These are phyloP conservation scores for Dicrostonyx torquatus DNA, from an alignment of 2,797 vertebrate species.

Conservation along the genomic window DNA sequence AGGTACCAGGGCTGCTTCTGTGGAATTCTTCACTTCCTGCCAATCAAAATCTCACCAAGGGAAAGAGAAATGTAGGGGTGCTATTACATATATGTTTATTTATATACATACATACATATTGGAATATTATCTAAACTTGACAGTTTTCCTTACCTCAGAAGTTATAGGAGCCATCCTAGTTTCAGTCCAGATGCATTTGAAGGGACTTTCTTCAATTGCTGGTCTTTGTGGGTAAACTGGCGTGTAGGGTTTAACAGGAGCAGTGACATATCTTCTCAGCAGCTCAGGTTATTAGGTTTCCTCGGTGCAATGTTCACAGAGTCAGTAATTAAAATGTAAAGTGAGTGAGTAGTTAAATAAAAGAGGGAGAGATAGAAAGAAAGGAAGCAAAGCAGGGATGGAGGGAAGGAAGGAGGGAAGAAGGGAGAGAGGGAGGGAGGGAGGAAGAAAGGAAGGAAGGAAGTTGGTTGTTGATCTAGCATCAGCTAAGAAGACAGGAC, in stretches of 20 bases:
- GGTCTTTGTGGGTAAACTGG: not conserved
- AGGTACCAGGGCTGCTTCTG: not conserved
- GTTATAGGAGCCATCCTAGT: not conserved
- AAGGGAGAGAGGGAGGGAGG: not conserved
- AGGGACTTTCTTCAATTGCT: not conserved
- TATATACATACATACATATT: not conserved
- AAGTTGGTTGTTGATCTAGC: not conserved
- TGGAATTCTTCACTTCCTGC: not conserved
- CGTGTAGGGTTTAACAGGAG: not conserved
- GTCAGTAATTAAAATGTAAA: not conserved
- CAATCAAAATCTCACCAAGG: not conserved
- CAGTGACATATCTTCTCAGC: not conserved
- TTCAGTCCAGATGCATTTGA: not conserved
- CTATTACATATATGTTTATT: not conserved
- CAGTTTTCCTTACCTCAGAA: constrained; percentile 17
- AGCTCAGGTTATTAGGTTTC: not conserved
- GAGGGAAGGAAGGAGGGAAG: not conserved
- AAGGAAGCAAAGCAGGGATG: not conserved
- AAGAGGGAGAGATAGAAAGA: not conserved
- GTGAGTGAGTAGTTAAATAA: not conserved
- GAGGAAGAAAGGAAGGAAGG: rapidly evolving
- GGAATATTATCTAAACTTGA: not conserved
- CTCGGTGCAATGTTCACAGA: not conserved
- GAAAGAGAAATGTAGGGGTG: not conserved
- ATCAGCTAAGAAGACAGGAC: not conserved